Percentiles rank a stretch among this genome's conserved stretches.
These are phyloP conservation scores for Selene dorsalis DNA, from an alignment of 2,797 vertebrate species.

Conservation along the genomic window DNA sequence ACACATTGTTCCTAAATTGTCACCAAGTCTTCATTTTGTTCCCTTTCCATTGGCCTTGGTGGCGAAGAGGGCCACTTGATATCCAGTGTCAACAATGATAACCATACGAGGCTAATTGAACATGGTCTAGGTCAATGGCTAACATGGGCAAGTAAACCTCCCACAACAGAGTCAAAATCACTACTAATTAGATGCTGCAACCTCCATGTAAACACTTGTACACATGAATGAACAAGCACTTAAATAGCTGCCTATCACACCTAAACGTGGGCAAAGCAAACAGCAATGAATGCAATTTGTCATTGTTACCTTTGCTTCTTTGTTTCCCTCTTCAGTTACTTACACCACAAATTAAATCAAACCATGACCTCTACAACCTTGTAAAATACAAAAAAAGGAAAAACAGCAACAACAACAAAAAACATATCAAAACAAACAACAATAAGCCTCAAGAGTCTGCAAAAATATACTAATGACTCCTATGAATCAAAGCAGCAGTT, in stretches of 20 bases:
- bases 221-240: conserved; percentile 33
- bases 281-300: conserved; percentile 14
- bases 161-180: conserved; percentile 47
- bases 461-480: conserved; percentile 39
- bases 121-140: conserved; percentile 45
- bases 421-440: background rate
- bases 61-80: conserved; percentile 34
- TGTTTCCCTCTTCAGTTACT: conserved; percentile 17
- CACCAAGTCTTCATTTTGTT: background rate
- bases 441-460: background rate
- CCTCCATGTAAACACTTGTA: conserved; percentile 38
- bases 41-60: conserved; percentile 1
- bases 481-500: conserved; percentile 23
- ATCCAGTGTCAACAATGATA: conserved; percentile 16
- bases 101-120: conserved; percentile 52
- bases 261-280: conserved; percentile 9
- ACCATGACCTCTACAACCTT: conserved; percentile 30
- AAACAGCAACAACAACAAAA: conserved; percentile 1
- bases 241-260: conserved; percentile 19
- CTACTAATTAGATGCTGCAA: conserved; percentile 44
- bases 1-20: background rate
- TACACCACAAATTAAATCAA: conserved; percentile 48
- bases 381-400: background rate
- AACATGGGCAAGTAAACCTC: conserved; percentile 36
- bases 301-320: background rate